Conservation (phyloP, 1,140 invertebrate genomes). For the Zaprionus capensis region DNA sequence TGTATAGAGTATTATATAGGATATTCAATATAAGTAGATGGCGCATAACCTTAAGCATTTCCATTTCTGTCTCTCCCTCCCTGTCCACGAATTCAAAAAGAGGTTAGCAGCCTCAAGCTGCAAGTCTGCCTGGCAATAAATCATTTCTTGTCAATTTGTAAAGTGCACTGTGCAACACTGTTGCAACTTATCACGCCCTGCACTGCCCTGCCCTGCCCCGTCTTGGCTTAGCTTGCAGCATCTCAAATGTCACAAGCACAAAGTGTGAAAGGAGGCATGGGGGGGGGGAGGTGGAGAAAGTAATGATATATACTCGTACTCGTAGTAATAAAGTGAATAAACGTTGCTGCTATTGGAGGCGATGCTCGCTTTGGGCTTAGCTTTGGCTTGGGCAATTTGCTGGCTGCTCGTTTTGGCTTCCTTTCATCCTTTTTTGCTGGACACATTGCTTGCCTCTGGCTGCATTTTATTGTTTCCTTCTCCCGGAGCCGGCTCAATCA, state of each 20-base stretch:
- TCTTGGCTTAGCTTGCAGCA: not conserved
- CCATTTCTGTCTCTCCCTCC: no score
- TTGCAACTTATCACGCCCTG: not conserved
- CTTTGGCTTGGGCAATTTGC: conserved; percentile 56
- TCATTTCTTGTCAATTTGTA: conserved; percentile 8
- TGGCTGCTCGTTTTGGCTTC: conserved; percentile 16
- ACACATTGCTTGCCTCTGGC: conserved; percentile 48
- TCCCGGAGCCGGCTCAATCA: conserved; percentile 57
- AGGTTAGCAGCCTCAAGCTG: not conserved
- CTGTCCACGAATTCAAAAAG: not conserved
- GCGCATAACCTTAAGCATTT: no score
- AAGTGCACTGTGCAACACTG: conserved; percentile 1
- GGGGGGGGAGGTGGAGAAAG: conserved; percentile 15
- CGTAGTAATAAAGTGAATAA: conserved; percentile 31
- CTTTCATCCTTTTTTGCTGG: conserved; percentile 7
- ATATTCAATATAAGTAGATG: no score
- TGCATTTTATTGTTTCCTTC: conserved; percentile 69
- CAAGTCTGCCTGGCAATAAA: not conserved
- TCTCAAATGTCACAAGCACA: not conserved
- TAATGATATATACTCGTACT: conserved; percentile 43
- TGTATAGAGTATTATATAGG: no score
- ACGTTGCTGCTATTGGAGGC: conserved; percentile 38
- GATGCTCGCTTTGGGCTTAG: conserved; percentile 17
- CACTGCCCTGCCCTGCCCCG: not conserved
- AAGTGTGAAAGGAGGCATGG: not conserved